These are phyloP conservation scores for Clostera curtula DNA, from an alignment of 2,888 invertebrate genomes.

Conservation along the genomic window DNA sequence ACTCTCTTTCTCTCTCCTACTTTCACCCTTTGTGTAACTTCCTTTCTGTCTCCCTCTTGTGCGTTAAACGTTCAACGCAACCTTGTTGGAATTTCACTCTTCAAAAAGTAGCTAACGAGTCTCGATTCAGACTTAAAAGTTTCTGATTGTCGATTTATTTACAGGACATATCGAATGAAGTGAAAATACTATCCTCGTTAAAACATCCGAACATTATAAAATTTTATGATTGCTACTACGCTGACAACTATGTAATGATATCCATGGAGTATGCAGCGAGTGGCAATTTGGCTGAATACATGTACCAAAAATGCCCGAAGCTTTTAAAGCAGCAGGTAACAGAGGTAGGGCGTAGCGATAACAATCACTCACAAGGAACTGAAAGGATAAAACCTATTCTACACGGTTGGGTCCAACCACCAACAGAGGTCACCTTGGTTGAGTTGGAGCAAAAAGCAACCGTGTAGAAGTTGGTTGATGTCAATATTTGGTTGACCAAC, in stretches of 20 bases:
- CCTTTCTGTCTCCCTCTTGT: too few relatives aligned
- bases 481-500: too few relatives aligned
- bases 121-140: background rate
- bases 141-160: conserved; percentile 19
- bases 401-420: too few relatives aligned
- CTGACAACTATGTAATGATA: conserved; percentile 77
- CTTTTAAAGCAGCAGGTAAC: conserved; percentile 75
- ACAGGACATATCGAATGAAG: conserved; percentile 80
- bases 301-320: conserved; percentile 72
- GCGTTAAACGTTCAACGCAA: too few relatives aligned
- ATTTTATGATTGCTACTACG: conserved; percentile 80
- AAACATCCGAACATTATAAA: conserved; percentile 84
- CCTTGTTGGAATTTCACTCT: too few relatives aligned
- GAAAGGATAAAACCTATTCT: too few relatives aligned
- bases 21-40: too few relatives aligned
- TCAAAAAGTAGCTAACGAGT: background rate
- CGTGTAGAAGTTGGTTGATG: too few relatives aligned
- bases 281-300: conserved; percentile 83
- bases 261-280: conserved; percentile 92
- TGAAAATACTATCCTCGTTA: conserved; percentile 80
- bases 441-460: too few relatives aligned
- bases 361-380: too few relatives aligned
- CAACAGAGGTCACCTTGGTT: too few relatives aligned
- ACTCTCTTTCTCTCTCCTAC: too few relatives aligned
- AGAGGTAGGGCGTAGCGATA: background rate